These are phyloP conservation scores for Plectus sambesii DNA, from an alignment of 1,140 invertebrate species.

Conservation along the genomic window DNA sequence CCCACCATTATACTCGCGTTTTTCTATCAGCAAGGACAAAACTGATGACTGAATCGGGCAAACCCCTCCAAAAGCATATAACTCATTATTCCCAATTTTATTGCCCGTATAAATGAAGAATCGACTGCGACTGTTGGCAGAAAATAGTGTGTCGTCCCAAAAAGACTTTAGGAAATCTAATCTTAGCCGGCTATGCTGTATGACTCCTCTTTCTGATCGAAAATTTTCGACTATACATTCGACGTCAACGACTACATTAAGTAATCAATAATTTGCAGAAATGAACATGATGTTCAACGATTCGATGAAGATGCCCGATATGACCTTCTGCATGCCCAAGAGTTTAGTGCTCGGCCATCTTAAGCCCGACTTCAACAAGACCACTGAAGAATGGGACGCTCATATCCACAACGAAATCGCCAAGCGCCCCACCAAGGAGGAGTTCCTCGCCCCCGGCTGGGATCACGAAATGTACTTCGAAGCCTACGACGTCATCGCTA, in stretches of 20 bases:
- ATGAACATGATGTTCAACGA: conserved; percentile 29
- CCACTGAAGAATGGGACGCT: conserved; percentile 25
- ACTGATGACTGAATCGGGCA: no score
- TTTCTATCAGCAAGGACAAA: conserved; percentile 21
- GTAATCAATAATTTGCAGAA: conserved; percentile 21
- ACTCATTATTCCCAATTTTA: no score
- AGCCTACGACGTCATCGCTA: conserved; percentile 26
- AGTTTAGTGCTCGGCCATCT: conserved; percentile 32
- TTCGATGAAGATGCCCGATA: conserved; percentile 27
- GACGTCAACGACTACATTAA: conserved; percentile 22
- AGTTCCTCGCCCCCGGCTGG: conserved; percentile 21
- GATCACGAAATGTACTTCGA: conserved; percentile 30
- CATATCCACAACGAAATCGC: conserved; percentile 17
- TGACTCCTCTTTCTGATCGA: no score
- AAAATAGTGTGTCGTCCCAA: no score
- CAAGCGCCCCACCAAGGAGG: conserved; percentile 22
- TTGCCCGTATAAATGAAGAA: no score
- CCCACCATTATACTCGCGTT: conserved; percentile 5
- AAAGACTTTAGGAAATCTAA: no score
- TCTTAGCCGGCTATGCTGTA: no score
- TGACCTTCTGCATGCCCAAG: conserved; percentile 27
- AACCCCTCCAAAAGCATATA: no score
- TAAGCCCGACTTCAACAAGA: conserved; percentile 14
- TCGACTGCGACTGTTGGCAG: no score
- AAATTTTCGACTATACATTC: no score